Base-by-base conservation (phyloP, 2,888 invertebrate genomes). In the Conistra vaccinii region DNA sequence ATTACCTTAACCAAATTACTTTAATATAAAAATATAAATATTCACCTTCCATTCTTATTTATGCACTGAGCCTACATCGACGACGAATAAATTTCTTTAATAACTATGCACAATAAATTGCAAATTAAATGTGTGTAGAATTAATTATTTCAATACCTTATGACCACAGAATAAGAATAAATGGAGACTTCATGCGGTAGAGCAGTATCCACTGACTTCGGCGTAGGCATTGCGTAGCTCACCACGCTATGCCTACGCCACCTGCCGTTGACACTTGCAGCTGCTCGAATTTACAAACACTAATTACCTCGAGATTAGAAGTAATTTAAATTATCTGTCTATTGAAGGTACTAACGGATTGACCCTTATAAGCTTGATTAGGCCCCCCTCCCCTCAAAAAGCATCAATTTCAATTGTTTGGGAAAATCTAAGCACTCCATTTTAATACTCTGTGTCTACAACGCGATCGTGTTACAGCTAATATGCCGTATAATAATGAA, bases 401-500 rank as follows among this genome's bases (percentile, higher is more conserved):
- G 1, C 12, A 35, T 9, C 20, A 23, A 4, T 29, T 42, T 26
- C 20, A 14, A 23, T 35, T n/a, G n/a, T 42, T 17, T 0, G 0
- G 2, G 3, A 10, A 45, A 23, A 29, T 32, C 10, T 53, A 14
- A 51, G 12, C 51, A 57, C 42, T 80, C 61, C 68, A 78, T 73
- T 61, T 5, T 10, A 2, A 17, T 58, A 69, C 45, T 82, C 73
- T 9, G 3, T 58, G 75, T 48, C 55, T 12, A 35, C 20, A 67
- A 17, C 12, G 35, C 71, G 65, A 69, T 62, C 73, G 48, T 78
- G 63, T 78, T 69, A 72, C 67, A 63, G 57, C 80, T 83, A 83
- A 84, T 82, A 85, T 73, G 68, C 76, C 66, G 78, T 74, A 82
- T 87, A 88, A 90, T 89, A 89, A 89, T 89, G 85, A 89, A 87